A percentile compares a stretch with the other conserved stretches of the same genome.
phyloP scores from a whole-genome alignment of 2,888 invertebrate species.

The Onthophagus sagittarius region DNA sequence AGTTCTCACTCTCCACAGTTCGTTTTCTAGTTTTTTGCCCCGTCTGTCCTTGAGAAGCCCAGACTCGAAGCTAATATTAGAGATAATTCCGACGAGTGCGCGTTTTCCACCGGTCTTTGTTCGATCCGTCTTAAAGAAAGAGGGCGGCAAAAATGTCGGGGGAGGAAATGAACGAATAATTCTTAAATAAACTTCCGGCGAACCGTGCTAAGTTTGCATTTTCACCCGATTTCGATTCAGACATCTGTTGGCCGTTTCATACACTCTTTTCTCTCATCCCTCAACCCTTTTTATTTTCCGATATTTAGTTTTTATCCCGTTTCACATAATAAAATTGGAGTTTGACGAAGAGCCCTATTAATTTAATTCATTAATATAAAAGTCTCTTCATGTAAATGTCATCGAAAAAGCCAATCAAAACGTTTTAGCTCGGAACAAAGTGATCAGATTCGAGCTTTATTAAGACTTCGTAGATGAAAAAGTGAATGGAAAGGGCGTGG shows the following conservation, averaged over 20 bases:
- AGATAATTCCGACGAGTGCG: slow-evolving; percentile 1
- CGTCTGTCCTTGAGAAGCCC: background rate
- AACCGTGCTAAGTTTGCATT: slow-evolving; percentile 10
- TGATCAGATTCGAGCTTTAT: background rate
- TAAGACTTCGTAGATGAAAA: background rate
- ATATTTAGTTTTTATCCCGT: background rate
- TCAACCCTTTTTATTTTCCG: background rate
- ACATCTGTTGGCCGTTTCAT: background rate
- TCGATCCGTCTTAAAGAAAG: background rate
- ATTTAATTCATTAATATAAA: too few relatives aligned
- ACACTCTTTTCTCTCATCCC: background rate
- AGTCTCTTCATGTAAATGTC: too few relatives aligned
- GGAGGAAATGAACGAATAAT: slow-evolving; percentile 11
- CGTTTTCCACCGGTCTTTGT: slow-evolving; percentile 2
- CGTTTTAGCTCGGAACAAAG: background rate
- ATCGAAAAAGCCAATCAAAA: background rate
- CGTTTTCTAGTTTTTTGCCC: background rate
- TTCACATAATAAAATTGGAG: background rate
- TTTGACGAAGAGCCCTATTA: too few relatives aligned
- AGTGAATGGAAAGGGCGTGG: background rate
- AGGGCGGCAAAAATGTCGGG: background rate
- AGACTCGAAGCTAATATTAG: slow-evolving; percentile 11
- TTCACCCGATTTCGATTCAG: background rate
- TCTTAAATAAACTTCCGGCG: slow-evolving; percentile 10
- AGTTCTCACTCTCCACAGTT: background rate